Evolutionary conservation across 30 jellyfish, hydroid and myxozoan species (phyloP), one percentile per base, ranked within the genome.

Genomic region (Morbakka virulenta): DNA sequence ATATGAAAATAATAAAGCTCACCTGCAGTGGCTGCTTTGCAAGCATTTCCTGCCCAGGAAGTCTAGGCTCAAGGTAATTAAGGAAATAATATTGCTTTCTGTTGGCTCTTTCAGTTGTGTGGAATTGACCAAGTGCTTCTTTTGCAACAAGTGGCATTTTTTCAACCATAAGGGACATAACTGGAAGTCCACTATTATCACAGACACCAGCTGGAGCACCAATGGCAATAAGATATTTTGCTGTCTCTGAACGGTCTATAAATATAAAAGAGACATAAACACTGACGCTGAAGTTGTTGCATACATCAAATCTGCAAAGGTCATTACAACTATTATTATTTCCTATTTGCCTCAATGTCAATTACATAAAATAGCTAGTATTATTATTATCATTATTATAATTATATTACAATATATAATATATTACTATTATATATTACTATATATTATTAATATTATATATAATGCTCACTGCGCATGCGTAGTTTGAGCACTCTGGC

Each of bases 141-240:
- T 72, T 85, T 20, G 98, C 98, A 64, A 85, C 95, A 12, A 84
- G 88, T 70, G 98, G 98, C 98, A 91, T 91, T 72, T 91, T 91
- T 36, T 84, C 95, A 3, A 91, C 76, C 98, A 91, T 84, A 34
- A 91, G 50, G 0, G 91, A 75, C 67, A 91, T 22, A 6, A 95
- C 96, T 20, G 98, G 94, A 22, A 91, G 57, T 6, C 95, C 96
- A 80, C 96, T 85, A 9, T 84, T 57, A 53, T 84, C 96, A 68
- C 85, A 73, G 9, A 84, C 98, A 32, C 96, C 96, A 28, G 79
- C 98, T 1, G 93, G 87, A 23, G 76, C 96, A 47, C 96, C 96
- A 41, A 62, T 80, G 41, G 84, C 96, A 0, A 91, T 81, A 21
- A 91, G 80, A 75, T 62, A 79, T 47, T 52, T 35, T 26, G 98